phyloP scores from a whole-genome alignment of 2,888 invertebrate species.

The Andrena camellia region DNA sequence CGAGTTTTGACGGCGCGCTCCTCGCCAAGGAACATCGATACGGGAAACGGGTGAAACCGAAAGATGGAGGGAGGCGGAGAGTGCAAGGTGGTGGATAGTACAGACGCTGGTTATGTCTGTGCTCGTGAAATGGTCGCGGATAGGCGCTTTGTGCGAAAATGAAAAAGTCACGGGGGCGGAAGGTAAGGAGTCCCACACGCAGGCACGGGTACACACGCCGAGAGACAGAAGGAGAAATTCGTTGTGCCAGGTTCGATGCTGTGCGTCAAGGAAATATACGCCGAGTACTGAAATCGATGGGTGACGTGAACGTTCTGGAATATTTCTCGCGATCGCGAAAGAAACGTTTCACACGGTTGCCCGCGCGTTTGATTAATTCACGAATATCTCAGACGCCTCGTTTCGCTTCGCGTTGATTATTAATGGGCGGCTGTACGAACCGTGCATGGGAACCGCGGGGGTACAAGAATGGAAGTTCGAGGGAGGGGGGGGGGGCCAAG shows the following conservation, averaged over 20 bases:
- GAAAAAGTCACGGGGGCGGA: slow-evolving; percentile 76
- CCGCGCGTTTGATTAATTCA: neutral
- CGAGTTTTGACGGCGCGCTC: slow-evolving; percentile 5
- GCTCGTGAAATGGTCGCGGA: slow-evolving; percentile 68
- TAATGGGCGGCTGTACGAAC: neutral
- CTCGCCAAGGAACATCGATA: slow-evolving; percentile 39
- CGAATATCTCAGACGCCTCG: neutral
- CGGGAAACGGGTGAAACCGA: slow-evolving; percentile 8
- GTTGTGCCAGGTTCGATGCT: slow-evolving; percentile 60
- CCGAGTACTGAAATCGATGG: slow-evolving; percentile 63
- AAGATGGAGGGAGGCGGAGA: slow-evolving; percentile 9
- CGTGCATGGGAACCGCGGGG: neutral
- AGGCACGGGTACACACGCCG: slow-evolving; percentile 53
- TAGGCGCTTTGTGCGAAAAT: slow-evolving; percentile 77
- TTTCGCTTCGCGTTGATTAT: neutral
- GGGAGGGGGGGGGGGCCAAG: too few relatives aligned
- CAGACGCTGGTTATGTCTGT: slow-evolving; percentile 22
- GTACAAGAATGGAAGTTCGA: neutral
- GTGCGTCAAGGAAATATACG: slow-evolving; percentile 62
- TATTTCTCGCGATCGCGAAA: slow-evolving; percentile 14
- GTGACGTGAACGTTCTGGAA: slow-evolving; percentile 47
- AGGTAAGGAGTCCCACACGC: slow-evolving; percentile 63
- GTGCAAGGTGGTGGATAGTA: neutral
- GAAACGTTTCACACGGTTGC: neutral
- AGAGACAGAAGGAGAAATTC: slow-evolving; percentile 55